A percentile compares a stretch with the other conserved stretches of the same genome.
Evolutionary conservation across 1,140 invertebrate species (phyloP).

Genomic region (Drosophila seguyi): DNA sequence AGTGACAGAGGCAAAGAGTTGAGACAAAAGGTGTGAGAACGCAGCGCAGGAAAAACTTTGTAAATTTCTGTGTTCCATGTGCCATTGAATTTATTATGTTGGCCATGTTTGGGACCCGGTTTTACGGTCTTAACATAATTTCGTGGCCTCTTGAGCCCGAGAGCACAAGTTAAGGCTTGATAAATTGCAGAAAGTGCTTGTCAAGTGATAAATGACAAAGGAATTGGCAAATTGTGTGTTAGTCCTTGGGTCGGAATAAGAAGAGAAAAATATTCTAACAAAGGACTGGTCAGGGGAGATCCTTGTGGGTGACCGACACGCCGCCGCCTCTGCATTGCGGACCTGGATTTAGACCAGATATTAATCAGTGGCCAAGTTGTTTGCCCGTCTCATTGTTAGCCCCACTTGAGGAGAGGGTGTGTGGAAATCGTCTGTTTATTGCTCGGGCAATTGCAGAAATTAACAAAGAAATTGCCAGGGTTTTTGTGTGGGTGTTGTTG

Average conservation of each 20-base stretch:
- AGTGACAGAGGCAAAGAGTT: conserved; percentile 23
- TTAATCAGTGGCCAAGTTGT: conserved; percentile 37
- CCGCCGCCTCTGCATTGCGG: conserved; percentile 27
- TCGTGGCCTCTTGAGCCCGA: conserved; percentile 56
- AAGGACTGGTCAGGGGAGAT: conserved; percentile 15
- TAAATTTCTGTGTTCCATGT: conserved; percentile 17
- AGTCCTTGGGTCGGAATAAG: conserved; percentile 6
- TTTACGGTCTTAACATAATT: conserved; percentile 52
- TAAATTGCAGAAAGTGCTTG: conserved; percentile 66
- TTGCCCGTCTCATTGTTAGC: conserved; percentile 13
- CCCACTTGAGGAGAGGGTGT: conserved; percentile 6
- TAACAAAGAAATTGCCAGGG: conserved; percentile 47
- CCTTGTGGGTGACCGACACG: conserved; percentile 11
- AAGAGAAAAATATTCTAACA: conserved; percentile 15
- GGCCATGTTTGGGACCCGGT: conserved; percentile 9
- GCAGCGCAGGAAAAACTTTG: conserved; percentile 22
- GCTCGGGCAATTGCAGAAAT: conserved; percentile 49
- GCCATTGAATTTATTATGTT: conserved; percentile 34
- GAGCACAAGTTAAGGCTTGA: conserved; percentile 74
- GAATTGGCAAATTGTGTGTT: conserved; percentile 73
- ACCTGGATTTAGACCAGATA: conserved; percentile 33
- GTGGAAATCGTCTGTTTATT: conserved; percentile 23
- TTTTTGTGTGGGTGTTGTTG: conserved; percentile 6
- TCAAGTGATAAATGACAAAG: conserved; percentile 77
- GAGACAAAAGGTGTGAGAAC: conserved; percentile 11